phyloP scores from a whole-genome alignment of 2,113 vertebrate genomes.

The Trematocara stigmaticum region DNA sequence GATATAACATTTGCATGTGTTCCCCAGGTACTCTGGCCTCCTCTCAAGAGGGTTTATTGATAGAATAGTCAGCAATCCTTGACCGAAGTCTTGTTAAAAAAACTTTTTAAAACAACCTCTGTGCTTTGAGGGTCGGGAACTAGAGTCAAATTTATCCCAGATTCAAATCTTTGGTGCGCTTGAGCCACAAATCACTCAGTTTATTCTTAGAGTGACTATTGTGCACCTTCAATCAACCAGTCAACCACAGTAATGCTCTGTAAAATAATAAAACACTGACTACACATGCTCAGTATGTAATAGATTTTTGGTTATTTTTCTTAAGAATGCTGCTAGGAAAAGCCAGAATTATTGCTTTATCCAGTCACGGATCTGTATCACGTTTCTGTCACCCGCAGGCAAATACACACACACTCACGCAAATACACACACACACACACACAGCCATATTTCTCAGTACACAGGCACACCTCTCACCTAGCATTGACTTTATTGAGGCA shows the following conservation, averaged over 20 bases:
- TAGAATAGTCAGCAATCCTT: not conserved
- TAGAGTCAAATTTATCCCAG: not conserved
- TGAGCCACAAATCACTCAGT: not conserved
- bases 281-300: not conserved
- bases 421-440: not conserved
- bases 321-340: not conserved
- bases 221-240: not conserved
- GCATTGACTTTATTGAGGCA: conserved; percentile 51
- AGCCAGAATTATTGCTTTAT: not conserved
- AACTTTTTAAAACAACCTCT: not conserved
- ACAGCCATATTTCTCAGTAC: not conserved
- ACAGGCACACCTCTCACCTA: not conserved
- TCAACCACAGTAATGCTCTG: not conserved
- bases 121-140: not conserved
- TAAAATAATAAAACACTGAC: not conserved
- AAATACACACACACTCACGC: not conserved
- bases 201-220: not conserved
- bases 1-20: not conserved
- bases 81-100: not conserved
- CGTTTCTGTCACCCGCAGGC: conserved; percentile 2
- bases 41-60: not conserved
- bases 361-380: not conserved
- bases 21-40: not conserved
- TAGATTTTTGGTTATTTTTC: not conserved
- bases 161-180: not conserved